A percentile compares a stretch with the other conserved stretches of the same genome.
Evolutionary conservation across 2,797 vertebrate genomes (phyloP).

Genomic region (Uromys caudimaculatus): DNA sequence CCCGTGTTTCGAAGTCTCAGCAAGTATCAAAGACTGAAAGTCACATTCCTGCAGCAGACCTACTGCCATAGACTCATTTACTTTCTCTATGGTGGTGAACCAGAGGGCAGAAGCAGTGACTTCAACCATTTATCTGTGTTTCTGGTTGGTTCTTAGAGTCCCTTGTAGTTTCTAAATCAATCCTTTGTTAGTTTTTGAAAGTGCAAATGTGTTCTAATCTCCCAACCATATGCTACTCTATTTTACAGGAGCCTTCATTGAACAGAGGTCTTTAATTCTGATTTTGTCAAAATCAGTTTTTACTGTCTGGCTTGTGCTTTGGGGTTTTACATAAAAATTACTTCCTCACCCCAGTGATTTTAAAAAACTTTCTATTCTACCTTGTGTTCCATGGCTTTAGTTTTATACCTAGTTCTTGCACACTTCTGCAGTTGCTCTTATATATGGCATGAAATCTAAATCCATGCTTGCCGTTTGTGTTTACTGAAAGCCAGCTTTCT

Average conservation of each 20-base stretch:
- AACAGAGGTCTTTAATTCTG: constrained; percentile 68
- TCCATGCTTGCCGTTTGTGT: neutral
- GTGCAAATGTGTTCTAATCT: constrained; percentile 65
- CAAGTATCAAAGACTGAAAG: neutral
- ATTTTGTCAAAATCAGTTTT: constrained; percentile 61
- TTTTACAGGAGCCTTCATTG: constrained; percentile 18
- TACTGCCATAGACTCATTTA: neutral
- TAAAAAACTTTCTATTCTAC: neutral
- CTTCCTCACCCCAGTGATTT: neutral
- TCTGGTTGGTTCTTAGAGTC: constrained; percentile 26
- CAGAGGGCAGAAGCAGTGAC: neutral
- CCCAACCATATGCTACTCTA: constrained; percentile 55
- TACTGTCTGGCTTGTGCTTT: constrained; percentile 61
- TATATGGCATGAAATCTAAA: neutral
- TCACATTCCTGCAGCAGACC: neutral
- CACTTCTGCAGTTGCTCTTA: neutral
- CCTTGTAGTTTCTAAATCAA: constrained; percentile 63
- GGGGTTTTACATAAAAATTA: constrained; percentile 19
- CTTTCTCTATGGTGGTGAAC: neutral
- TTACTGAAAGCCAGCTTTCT: neutral
- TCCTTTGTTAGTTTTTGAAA: constrained; percentile 51
- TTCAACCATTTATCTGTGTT: constrained; percentile 29
- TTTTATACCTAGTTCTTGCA: neutral
- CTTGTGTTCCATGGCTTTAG: neutral
- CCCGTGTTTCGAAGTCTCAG: neutral